These are phyloP conservation scores for Megalops cyprinoides DNA, from an alignment of 2,797 vertebrate genomes.

Conservation along the genomic window DNA sequence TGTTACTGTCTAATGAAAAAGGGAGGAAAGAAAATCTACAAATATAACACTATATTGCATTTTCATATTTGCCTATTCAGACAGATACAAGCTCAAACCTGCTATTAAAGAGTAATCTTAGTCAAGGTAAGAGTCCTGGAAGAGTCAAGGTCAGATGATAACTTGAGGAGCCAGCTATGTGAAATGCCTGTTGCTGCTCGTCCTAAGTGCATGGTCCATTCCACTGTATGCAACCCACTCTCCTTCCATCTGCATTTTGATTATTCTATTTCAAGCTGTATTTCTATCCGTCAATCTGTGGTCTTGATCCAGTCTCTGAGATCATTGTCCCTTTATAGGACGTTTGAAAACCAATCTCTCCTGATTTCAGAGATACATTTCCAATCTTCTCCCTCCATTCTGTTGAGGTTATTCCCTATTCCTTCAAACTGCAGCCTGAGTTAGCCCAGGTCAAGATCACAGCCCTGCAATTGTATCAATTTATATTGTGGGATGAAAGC, in stretches of 20 bases:
- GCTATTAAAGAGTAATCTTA: neutral
- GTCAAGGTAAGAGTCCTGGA: neutral
- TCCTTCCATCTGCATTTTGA: neutral
- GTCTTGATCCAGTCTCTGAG: neutral
- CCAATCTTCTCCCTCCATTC: conserved; percentile 19
- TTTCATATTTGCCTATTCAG: neutral
- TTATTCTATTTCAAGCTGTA: neutral
- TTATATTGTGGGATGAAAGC: conserved; percentile 26
- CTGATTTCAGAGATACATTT: conserved; percentile 23
- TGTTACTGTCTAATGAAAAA: no score
- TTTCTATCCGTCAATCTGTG: neutral
- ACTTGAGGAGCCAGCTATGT: no score
- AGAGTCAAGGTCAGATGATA: neutral
- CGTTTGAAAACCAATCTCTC: conserved; percentile 23
- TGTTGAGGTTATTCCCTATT: neutral
- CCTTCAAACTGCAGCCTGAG: neutral
- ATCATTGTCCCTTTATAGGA: conserved; percentile 3
- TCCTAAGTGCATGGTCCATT: neutral
- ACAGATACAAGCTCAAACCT: neutral
- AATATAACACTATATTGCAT: neutral
- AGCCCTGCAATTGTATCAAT: conserved; percentile 23
- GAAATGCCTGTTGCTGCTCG: no score
- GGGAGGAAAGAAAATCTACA: no score
- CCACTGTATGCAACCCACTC: neutral
- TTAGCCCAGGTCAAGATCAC: conserved; percentile 18